A percentile compares a stretch with the other conserved stretches of the same genome.
Conservation (phyloP, 2,797 vertebrate genomes). For the Parauchenoglanis ngamensis region DNA sequence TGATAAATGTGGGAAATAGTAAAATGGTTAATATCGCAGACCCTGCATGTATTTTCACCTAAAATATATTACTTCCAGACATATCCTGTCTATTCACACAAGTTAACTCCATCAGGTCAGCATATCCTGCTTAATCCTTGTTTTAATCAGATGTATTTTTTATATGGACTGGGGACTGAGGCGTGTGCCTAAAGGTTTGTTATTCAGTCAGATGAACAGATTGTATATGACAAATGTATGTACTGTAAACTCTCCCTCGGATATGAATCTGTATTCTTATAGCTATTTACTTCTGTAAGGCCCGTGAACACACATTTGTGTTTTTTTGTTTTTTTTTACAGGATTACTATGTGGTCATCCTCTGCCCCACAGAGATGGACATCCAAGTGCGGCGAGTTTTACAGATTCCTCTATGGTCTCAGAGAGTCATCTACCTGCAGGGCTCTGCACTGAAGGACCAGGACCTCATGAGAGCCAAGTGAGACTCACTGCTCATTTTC, state of each 20-base stretch:
- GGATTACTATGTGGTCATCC: conserved; percentile 86
- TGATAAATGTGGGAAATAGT: not conserved
- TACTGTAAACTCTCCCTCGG: not conserved
- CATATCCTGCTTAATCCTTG: not conserved
- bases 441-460: conserved; percentile 85
- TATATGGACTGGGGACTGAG: not conserved
- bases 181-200: not conserved
- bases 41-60: not conserved
- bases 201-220: not conserved
- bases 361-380: conserved; percentile 84
- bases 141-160: not conserved
- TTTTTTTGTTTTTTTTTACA: conserved; percentile 49
- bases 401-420: conserved; percentile 85
- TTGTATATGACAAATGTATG: not conserved
- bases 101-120: not conserved
- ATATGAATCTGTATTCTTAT: not conserved
- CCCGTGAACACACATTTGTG: not conserved
- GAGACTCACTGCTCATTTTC: conserved; percentile 52
- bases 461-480: conserved; percentile 87
- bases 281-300: not conserved
- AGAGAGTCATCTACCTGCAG: conserved; percentile 85
- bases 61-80: not conserved
- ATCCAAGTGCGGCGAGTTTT: conserved; percentile 82
- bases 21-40: not conserved
- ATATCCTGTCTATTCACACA: not conserved